Percentiles rank a stretch among this genome's conserved stretches.
Conservation (phyloP, 2,113 vertebrate species). For the Cyphomyrus plagiostoma region DNA sequence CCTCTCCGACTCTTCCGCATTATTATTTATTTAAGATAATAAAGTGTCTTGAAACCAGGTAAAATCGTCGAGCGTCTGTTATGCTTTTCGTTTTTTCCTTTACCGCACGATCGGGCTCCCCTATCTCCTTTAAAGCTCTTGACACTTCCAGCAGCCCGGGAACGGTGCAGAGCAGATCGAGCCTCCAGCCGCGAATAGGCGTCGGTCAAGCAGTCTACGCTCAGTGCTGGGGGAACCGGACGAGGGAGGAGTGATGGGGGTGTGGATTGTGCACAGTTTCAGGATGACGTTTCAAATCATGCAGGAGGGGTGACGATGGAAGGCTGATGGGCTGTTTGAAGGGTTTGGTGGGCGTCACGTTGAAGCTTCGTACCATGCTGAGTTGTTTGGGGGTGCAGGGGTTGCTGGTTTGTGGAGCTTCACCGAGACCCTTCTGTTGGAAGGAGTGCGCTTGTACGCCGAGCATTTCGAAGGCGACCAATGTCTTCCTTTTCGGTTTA, state of each 20-base stretch:
- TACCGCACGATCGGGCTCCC: background rate
- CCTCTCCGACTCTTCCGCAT: background rate
- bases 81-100: background rate
- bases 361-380: background rate
- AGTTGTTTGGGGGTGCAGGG: background rate
- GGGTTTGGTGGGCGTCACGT: background rate
- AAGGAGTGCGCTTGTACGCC: background rate
- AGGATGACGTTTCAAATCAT: background rate
- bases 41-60: background rate
- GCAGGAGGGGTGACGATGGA: background rate
- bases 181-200: background rate
- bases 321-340: background rate
- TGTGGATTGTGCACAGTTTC: background rate
- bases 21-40: slow-evolving; percentile 1
- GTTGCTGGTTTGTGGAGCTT: background rate
- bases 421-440: background rate
- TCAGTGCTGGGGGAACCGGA: background rate
- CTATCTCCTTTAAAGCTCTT: background rate
- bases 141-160: background rate
- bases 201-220: background rate
- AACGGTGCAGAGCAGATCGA: background rate
- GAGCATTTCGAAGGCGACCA: background rate
- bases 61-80: background rate
- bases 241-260: background rate
- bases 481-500: background rate